Evolutionary conservation across 1,140 invertebrate genomes (phyloP).

Genomic region (Coenobita brevimanus): DNA sequence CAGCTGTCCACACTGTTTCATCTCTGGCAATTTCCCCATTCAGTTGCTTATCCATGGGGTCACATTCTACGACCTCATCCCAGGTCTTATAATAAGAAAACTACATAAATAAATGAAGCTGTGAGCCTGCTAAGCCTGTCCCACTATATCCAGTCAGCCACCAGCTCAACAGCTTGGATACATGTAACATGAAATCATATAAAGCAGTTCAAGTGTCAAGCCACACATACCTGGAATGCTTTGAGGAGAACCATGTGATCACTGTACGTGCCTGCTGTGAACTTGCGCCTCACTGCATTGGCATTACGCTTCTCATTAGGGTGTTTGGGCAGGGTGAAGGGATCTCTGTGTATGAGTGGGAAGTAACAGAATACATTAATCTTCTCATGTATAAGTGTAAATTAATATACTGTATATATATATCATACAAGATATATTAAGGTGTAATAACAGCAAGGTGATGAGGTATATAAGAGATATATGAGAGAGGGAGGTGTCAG

Average conservation of each 20-base stretch:
- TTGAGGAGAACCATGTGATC: constrained; percentile 93
- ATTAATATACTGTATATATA: neutral
- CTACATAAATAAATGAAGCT: too few relatives aligned
- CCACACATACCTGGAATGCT: constrained; percentile 82
- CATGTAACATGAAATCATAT: neutral
- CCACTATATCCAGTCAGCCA: too few relatives aligned
- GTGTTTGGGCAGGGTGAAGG: constrained; percentile 84
- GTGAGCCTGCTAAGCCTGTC: too few relatives aligned
- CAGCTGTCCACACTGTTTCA: too few relatives aligned
- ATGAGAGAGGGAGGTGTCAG: neutral
- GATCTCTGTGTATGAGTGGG: constrained; percentile 80
- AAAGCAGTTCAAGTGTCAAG: too few relatives aligned
- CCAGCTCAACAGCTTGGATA: too few relatives aligned
- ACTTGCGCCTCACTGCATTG: constrained; percentile 79
- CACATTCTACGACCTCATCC: too few relatives aligned
- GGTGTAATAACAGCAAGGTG: neutral
- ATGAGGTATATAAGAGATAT: neutral
- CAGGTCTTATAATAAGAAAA: too few relatives aligned
- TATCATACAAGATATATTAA: neutral
- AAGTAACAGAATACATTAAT: too few relatives aligned
- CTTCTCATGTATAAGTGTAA: too few relatives aligned
- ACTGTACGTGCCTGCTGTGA: constrained; percentile 85
- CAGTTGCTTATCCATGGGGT: too few relatives aligned
- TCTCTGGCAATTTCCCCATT: too few relatives aligned
- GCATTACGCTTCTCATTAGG: constrained; percentile 80